Base-by-base conservation (phyloP, 1,140 invertebrate species). In the Trichonephila clavipes region DNA sequence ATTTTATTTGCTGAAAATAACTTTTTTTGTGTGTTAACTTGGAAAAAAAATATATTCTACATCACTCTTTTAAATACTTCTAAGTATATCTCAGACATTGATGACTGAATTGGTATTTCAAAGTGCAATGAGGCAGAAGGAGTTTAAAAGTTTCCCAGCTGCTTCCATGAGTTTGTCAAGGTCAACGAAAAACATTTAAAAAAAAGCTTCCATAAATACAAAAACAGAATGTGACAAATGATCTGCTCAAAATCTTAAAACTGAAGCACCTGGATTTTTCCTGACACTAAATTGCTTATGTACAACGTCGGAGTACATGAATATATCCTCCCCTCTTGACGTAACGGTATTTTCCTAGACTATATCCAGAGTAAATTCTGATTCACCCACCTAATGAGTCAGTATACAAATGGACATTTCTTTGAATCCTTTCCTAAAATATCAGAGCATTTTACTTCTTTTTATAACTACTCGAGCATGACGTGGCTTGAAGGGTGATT, bases 391-490 rank as follows among this genome's bases (percentile, higher is more conserved):
- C 69, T 40, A 28, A 77, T 77, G 69, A 77, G 16, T 77, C 28
- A 77, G 69, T 19, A 28, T 16, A 2, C 18, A 28, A 14, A 34
- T 77, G 69, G 69, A 40, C 69, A 40, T 77, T 77, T 77, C 69
- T 28, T 77, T 18, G 61, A 62, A 62, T 5, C 19, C 16, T 5
- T 34, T 34, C 69, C 28, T 77, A 77, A 77, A 77, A 77, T 77
- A 77, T 77, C 69, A 34, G 61, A 19, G 28, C 14, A 34, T 51
- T 51, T 51, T 51, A 19, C 28, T 77, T 34, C 69, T 77, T 77
- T 77, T 77, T 77, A 77, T 40, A 77, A 77, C 28, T 24, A 34
- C 69, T 34, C 69, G 69, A 34, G 69, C 69, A 28, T 77, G 69
- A 77, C 69, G 24, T 77, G 28, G 10, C 14, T 12, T 18, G 69